phyloP scores from a whole-genome alignment of 2,113 vertebrate genomes.

The Xiphophorus hellerii region DNA sequence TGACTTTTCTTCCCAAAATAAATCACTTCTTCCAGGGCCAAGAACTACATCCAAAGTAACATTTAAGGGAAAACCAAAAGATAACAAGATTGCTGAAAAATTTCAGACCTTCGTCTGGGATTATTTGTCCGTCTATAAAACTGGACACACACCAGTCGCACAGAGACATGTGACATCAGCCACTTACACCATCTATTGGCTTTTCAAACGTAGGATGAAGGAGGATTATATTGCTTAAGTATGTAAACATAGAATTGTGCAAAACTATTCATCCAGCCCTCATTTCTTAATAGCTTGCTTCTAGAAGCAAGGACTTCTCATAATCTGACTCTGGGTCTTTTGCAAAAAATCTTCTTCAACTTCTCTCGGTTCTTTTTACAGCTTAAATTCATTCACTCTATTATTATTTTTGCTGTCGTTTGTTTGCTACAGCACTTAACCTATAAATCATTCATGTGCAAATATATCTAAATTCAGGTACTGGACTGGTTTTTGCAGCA shows the following conservation, averaged over 20 bases:
- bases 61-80: neutral
- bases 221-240: no score
- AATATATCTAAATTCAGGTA: neutral
- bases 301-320: no score
- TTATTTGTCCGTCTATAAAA: neutral
- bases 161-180: neutral
- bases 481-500: neutral
- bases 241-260: no score
- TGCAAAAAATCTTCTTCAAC: no score
- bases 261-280: no score
- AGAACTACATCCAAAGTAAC: neutral
- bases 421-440: no score
- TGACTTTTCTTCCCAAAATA: neutral
- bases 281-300: no score
- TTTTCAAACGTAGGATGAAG: neutral
- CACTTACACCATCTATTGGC: neutral
- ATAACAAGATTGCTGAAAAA: neutral
- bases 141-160: neutral
- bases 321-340: no score
- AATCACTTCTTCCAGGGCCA: neutral
- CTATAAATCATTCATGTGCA: no score
- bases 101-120: neutral
- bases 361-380: no score
- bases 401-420: no score
- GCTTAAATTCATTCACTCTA: no score